Evolutionary conservation across 1,140 invertebrate genomes (phyloP), one percentile per base, ranked within the genome.

Genomic region (Achroia grisella): DNA sequence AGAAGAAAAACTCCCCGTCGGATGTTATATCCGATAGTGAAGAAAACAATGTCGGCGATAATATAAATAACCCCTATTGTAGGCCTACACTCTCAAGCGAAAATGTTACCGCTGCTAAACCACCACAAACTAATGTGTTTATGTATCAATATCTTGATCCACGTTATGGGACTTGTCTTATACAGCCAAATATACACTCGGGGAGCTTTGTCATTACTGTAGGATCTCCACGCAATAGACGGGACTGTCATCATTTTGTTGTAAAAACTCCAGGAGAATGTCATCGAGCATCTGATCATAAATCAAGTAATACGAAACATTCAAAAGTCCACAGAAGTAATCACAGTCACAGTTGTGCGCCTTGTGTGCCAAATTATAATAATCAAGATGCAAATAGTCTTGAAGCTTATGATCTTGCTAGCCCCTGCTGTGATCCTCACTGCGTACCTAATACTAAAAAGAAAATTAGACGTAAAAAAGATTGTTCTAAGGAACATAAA

Each of bases 321-420:
- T 49, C 30, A 8, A 82, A 77, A 46, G 63, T 54, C 15, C 78
- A 72, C 30, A 80, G 59, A 64, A 82, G 50, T 11, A 79, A 54
- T 40, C 89, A 90, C 39, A 89, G 90, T 9, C 91, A 90, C 56
- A 87, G 92, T 0, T 95, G 93, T 71, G 91, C 92, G 48, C 92
- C 93, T 2, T 95, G 93, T 45, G 88, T 93, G 49, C 89, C 90
- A 11, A 87, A 88, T 28, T 88, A 88, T 35, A 83, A 87, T 39
- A 89, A 89, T 67, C 87, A 74, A 28, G 93, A 94, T 46, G 92
- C 89, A 44, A 91, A 90, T 9, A 94, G 93, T 61, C 77, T 95
- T 27, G 93, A 95, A 68, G 93, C 93, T 5, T 95, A 95, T 49
- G 93, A 94, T 63, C 70, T 94, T 10, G 93, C 93, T 1, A 94